These are phyloP conservation scores for pig (Sus scrofa) DNA, from an alignment of 2,113 vertebrate genomes.

Conservation along the genomic window T2T-Sscrofa CM000826.6:154861001-154861500, in stretches of 20 bases:
- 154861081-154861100: fast-evolving
- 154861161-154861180: too few species aligned
- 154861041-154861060: background rate
- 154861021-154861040: too few species aligned
- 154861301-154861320: background rate
- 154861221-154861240: background rate
- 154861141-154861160: fast-evolving
- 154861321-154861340: background rate
- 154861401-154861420: background rate
- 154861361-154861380: too few species aligned
- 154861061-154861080: background rate
- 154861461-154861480: constrained; percentile 35
- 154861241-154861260: background rate
- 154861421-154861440: constrained; percentile 50
- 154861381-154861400: constrained; percentile 61
- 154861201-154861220: background rate
- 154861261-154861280: fast-evolving
- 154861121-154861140: background rate
- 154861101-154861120: too few species aligned
- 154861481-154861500: constrained; percentile 53
- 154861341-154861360: background rate
- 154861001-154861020: background rate
- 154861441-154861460: background rate
- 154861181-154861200: background rate
- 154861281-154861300: background rate